Evolutionary conservation across 35 echinoderm and acorn worm genomes (phyloP).

Genomic region (Heliocidaris tuberculata): DNA sequence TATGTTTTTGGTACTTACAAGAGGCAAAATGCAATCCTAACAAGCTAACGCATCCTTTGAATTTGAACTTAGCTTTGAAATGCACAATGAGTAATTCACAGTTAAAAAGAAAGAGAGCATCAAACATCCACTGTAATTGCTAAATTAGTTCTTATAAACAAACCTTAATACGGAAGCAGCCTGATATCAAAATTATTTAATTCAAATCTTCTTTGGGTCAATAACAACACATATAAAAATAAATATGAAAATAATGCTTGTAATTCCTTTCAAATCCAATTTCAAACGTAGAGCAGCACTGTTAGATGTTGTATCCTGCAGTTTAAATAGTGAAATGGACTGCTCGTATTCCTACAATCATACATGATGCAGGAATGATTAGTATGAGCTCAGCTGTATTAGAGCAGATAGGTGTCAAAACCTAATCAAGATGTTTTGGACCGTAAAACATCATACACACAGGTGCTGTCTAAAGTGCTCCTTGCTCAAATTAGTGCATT

Average conservation of each 20-base stretch:
- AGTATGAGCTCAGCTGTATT: neutral
- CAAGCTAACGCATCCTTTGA: neutral
- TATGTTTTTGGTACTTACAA: neutral
- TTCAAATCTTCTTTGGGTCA: neutral
- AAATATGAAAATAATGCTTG: neutral
- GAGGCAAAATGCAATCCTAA: neutral
- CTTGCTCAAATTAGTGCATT: too few species aligned
- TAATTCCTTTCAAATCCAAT: neutral
- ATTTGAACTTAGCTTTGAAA: neutral
- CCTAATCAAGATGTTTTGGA: neutral
- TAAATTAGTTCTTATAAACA: too few species aligned
- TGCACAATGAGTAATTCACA: neutral
- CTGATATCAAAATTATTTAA: neutral
- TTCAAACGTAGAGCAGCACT: neutral
- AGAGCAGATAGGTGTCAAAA: neutral
- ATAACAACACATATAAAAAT: neutral
- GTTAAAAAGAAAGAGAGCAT: neutral
- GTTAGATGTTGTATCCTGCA: neutral
- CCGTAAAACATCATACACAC: neutral
- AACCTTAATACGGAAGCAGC: neutral
- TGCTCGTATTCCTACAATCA: neutral
- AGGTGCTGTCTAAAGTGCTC: neutral
- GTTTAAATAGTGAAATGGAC: neutral
- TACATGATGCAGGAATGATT: neutral
- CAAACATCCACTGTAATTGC: neutral